These are phyloP conservation scores for Callocephalon fimbriatum DNA, from an alignment of 2,113 vertebrate species.

Conservation along the genomic window DNA sequence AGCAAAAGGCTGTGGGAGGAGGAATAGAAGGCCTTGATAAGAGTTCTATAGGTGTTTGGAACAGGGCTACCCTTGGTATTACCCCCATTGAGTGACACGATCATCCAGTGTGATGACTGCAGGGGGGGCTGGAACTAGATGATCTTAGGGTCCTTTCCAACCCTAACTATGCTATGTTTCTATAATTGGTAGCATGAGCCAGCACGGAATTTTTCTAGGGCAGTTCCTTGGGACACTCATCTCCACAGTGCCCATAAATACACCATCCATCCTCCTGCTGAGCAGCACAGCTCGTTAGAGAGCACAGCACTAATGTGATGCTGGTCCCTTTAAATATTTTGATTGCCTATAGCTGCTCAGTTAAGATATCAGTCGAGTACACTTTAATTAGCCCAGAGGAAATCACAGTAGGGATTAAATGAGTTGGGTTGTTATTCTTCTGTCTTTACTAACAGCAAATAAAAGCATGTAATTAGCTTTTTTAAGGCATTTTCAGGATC, in stretches of 20 bases:
- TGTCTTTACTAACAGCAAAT: constrained; percentile 61
- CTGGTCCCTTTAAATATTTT: constrained; percentile 44
- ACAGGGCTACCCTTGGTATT: background rate
- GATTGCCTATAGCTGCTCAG: background rate
- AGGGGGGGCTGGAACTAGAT: background rate
- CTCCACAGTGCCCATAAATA: background rate
- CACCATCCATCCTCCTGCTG: background rate
- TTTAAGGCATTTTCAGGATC: constrained; percentile 8
- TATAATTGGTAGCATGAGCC: background rate
- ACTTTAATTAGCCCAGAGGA: constrained; percentile 76
- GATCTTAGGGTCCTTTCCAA: background rate
- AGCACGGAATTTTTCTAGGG: background rate
- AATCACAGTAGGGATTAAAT: constrained; percentile 67
- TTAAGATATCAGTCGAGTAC: constrained; percentile 35
- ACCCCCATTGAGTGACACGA: rapidly evolving
- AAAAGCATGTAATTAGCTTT: constrained; percentile 66
- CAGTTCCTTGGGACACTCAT: background rate
- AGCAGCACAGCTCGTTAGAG: background rate
- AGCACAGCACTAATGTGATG: background rate
- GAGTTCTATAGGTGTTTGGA: background rate
- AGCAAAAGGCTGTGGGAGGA: background rate
- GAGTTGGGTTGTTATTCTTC: constrained; percentile 68
- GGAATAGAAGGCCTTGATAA: background rate
- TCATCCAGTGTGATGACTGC: rapidly evolving
- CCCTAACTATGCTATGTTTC: background rate